phyloP scores from a whole-genome alignment of 1,140 invertebrate genomes.

The Anastatus disparis region DNA sequence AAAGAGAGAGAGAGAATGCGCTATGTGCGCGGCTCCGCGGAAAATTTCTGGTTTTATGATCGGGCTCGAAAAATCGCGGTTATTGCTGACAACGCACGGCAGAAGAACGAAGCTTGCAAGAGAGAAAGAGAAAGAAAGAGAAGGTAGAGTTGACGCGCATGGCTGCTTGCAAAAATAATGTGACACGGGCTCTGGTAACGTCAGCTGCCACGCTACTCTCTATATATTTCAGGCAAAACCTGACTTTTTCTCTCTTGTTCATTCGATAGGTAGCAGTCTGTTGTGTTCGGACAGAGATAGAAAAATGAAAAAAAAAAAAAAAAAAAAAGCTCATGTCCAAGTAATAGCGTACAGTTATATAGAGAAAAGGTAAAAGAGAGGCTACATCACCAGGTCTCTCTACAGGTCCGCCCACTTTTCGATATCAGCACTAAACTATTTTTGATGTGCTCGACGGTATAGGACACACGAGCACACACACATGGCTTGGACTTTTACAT shows the following conservation, averaged over 20 bases:
- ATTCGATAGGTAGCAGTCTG: not conserved
- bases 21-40: not conserved
- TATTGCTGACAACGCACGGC: slow-evolving; percentile 55
- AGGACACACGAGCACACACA: too few relatives aligned
- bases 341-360: too few relatives aligned
- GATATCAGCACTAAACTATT: not conserved
- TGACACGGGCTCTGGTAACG: slow-evolving; percentile 55
- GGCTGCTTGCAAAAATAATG: slow-evolving; percentile 59
- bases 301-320: too few relatives aligned
- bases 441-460: too few relatives aligned
- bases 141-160: slow-evolving; percentile 49
- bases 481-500: too few relatives aligned
- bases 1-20: not conserved
- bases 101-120: slow-evolving; percentile 7
- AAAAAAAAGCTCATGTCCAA: too few relatives aligned
- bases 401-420: not conserved
- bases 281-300: too few relatives aligned
- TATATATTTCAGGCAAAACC: slow-evolving; percentile 21
- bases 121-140: not conserved
- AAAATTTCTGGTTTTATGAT: slow-evolving; percentile 40
- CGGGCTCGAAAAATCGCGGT: slow-evolving; percentile 44
- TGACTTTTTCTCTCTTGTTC: slow-evolving; percentile 3
- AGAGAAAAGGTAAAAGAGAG: too few relatives aligned
- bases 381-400: not conserved
- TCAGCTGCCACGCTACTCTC: slow-evolving; percentile 48